Conservation (phyloP, 2,113 vertebrate genomes). For the Heterotilapia buettikoferi region DNA sequence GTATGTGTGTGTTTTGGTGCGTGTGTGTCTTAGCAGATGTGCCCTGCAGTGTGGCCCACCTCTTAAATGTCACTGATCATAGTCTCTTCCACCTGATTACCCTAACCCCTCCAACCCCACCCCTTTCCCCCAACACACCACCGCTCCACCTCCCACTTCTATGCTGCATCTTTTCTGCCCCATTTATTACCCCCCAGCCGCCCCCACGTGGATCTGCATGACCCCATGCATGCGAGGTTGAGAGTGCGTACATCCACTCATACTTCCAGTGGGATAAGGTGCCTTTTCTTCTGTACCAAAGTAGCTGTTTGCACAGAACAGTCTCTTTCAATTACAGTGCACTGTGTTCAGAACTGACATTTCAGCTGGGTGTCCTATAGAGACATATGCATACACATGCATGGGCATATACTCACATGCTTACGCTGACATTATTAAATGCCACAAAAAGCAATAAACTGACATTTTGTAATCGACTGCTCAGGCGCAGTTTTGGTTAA, state of each 20-base stretch:
- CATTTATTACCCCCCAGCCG: neutral
- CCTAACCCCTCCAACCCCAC: neutral
- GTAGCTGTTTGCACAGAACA: neutral
- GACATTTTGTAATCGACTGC: conserved; percentile 11
- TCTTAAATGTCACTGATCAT: conserved; percentile 70
- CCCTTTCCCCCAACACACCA: neutral
- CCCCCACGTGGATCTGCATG: neutral
- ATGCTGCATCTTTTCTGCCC: neutral
- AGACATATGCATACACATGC: neutral
- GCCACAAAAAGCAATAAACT: conserved; percentile 4
- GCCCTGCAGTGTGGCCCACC: conserved; percentile 47
- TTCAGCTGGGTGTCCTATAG: neutral
- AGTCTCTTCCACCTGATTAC: conserved; percentile 64
- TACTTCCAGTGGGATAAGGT: neutral
- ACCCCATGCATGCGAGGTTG: neutral
- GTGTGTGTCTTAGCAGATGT: conserved; percentile 40
- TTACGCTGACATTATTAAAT: conserved; percentile 26
- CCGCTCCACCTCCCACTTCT: neutral
- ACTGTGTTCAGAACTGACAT: neutral
- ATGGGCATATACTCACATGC: neutral
- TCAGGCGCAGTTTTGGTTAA: neutral
- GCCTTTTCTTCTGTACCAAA: neutral
- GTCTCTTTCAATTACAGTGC: neutral
- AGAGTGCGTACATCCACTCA: neutral
- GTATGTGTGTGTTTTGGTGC: neutral